These are phyloP conservation scores for Creontiades dilutus DNA, from an alignment of 2,888 invertebrate species.

Conservation along the genomic window DNA sequence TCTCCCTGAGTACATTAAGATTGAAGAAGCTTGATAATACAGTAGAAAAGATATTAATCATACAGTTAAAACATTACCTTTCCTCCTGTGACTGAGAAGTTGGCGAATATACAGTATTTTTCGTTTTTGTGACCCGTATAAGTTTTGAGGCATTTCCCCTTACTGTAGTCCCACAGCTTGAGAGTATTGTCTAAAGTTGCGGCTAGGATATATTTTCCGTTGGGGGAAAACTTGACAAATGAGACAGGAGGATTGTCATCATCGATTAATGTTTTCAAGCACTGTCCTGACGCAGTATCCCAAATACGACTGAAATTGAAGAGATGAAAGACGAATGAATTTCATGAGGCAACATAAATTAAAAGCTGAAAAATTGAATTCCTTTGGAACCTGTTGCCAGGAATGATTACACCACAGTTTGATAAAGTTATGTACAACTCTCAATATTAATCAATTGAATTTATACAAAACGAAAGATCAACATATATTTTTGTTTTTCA, in stretches of 20 bases:
- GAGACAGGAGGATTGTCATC: constrained; percentile 99
- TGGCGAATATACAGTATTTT: constrained; percentile 99
- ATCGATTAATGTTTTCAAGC: constrained; percentile 97
- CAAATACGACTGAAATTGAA: constrained; percentile 92
- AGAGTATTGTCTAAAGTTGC: constrained; percentile 98
- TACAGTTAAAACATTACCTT: constrained; percentile 84
- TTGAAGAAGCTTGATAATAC: no score
- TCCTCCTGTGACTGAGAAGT: constrained; percentile 99
- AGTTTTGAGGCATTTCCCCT: constrained; percentile 98
- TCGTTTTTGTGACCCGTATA: constrained; percentile 99
- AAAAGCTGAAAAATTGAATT: no score
- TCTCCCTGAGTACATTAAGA: no score
- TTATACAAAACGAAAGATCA: no score
- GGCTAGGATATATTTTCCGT: constrained; percentile 99
- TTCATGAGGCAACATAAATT: not conserved
- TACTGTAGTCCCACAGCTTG: constrained; percentile 99
- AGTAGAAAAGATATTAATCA: no score
- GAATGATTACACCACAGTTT: no score
- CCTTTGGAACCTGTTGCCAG: no score
- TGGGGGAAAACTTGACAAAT: constrained; percentile 99
- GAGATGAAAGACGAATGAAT: not conserved
- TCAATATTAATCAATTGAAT: no score
- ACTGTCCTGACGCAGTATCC: constrained; percentile 99
- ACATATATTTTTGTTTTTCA: no score
- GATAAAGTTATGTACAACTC: no score